A percentile compares a stretch with the other conserved stretches of the same genome.
phyloP scores from a whole-genome alignment of 2,113 vertebrate species.

The Guaruba guarouba region DNA sequence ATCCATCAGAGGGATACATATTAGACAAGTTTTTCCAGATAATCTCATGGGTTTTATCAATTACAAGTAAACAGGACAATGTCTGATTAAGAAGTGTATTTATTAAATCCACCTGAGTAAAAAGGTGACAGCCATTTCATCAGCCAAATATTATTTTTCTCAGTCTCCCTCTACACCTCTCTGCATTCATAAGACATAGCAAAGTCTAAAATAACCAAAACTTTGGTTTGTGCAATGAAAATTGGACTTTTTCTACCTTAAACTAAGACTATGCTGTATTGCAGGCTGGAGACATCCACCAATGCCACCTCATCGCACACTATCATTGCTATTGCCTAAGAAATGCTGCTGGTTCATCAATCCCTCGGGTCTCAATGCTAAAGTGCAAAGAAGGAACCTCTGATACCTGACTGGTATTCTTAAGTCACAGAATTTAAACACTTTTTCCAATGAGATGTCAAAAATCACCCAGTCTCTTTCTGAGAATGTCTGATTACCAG shows the following conservation, averaged over 20 bases:
- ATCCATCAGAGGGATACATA: not conserved
- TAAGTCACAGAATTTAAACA: not conserved
- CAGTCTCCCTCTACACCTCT: not conserved
- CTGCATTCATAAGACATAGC: not conserved
- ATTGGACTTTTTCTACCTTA: not conserved
- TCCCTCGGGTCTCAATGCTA: not conserved
- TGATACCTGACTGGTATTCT: not conserved
- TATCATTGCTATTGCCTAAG: not conserved
- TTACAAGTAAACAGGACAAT: not conserved
- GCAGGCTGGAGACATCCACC: not conserved
- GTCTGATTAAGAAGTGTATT: not conserved
- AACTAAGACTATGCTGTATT: not conserved
- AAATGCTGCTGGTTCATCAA: not conserved
- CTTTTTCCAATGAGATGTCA: not conserved
- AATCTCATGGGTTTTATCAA: not conserved
- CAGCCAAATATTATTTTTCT: not conserved
- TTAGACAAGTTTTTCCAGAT: not conserved
- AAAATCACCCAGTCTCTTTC: not conserved
- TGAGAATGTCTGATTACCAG: not conserved
- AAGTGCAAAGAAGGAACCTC: not conserved
- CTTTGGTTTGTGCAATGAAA: not conserved
- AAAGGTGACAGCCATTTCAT: not conserved
- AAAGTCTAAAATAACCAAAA: not conserved
- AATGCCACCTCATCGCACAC: accelerated
- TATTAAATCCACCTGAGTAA: not conserved